Evolutionary conservation across 2,797 vertebrate genomes (phyloP).

Genomic region (Falco novaeseelandiae): DNA sequence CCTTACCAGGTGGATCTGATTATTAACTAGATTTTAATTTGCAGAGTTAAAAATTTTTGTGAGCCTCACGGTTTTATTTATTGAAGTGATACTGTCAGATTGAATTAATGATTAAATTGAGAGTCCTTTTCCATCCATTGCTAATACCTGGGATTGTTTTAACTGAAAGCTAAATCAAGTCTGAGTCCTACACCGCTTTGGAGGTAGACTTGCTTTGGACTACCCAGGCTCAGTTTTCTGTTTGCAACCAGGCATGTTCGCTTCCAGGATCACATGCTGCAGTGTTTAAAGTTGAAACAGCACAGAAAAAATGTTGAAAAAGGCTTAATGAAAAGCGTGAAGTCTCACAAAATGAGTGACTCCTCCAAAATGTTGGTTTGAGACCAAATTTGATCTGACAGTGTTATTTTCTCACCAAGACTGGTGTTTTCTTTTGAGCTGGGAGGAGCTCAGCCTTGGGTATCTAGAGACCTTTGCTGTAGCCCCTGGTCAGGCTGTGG

Average conservation of each 20-base stretch:
- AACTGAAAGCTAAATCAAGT: not conserved
- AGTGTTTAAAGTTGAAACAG: not conserved
- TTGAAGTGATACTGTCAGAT: accelerated
- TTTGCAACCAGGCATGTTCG: accelerated
- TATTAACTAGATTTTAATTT: not conserved
- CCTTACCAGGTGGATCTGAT: not conserved
- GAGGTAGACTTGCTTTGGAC: not conserved
- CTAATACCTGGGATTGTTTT: not conserved
- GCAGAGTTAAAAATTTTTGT: not conserved
- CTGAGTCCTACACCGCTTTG: not conserved
- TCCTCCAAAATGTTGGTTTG: accelerated
- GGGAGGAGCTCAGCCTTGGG: not conserved
- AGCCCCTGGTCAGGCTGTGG: not conserved
- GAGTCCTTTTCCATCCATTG: not conserved
- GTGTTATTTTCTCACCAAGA: not conserved
- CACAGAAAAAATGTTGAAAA: accelerated
- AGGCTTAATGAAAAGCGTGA: not conserved
- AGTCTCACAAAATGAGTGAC: not conserved
- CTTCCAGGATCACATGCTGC: not conserved
- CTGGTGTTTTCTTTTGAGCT: not conserved
- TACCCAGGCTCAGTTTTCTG: too few relatives aligned
- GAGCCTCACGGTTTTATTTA: not conserved
- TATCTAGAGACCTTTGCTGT: not conserved
- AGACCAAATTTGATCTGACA: not conserved
- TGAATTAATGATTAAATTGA: not conserved